A percentile compares a stretch with the other conserved stretches of the same genome.
Evolutionary conservation across 2,888 invertebrate species (phyloP).

Genomic region (Dryobota labecula): DNA sequence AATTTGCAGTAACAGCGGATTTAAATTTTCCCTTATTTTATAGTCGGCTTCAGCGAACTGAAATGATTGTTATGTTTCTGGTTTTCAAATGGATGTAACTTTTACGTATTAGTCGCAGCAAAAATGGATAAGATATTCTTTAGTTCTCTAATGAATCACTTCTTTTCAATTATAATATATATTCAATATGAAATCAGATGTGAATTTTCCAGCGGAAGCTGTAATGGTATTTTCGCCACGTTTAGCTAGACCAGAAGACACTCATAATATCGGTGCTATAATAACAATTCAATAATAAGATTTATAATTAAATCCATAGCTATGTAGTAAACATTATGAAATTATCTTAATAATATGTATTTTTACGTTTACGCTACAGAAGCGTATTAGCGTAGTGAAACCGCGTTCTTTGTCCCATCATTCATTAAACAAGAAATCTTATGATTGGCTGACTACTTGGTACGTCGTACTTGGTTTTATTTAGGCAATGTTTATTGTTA

Average conservation of each 20-base stretch:
- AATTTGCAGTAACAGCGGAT: conserved; percentile 23
- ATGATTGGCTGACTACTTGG: neutral
- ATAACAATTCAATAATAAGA: too few species aligned
- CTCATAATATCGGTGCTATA: conserved; percentile 13
- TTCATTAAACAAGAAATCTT: neutral
- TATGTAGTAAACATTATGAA: conserved; percentile 5
- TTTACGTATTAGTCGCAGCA: neutral
- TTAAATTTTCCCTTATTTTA: conserved; percentile 19
- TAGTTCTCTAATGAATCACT: neutral
- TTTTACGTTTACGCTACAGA: neutral
- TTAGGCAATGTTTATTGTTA: neutral
- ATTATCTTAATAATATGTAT: neutral
- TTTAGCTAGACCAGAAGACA: conserved; percentile 2
- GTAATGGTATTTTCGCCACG: conserved; percentile 20
- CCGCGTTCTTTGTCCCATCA: neutral
- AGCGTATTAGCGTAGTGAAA: neutral
- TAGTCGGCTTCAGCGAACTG: neutral
- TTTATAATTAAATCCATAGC: conserved; percentile 4
- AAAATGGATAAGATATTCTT: neutral
- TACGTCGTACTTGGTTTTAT: neutral
- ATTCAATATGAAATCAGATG: conserved; percentile 11
- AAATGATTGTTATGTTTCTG: conserved; percentile 28
- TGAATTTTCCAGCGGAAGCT: conserved; percentile 16
- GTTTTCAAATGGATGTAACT: neutral
- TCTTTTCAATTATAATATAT: neutral